A percentile compares a stretch with the other conserved stretches of the same genome.
Evolutionary conservation across 2,888 invertebrate species (phyloP).

Genomic region (Microchrysa polita): DNA sequence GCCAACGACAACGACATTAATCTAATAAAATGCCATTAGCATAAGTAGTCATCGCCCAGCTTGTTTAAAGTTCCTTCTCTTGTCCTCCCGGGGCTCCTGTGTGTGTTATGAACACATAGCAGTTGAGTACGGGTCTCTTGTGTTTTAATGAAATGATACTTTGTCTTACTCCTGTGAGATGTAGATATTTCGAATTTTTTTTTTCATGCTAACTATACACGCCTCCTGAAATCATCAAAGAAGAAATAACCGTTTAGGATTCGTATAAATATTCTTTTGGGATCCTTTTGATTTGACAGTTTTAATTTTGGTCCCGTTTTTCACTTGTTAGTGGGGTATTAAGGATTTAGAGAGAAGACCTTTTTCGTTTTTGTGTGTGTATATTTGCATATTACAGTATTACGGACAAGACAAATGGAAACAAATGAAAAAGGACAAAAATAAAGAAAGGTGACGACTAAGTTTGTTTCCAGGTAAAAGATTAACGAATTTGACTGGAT

Average conservation of each 20-base stretch:
- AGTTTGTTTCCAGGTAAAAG: no score
- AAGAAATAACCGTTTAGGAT: constrained; percentile 16
- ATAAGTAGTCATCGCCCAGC: constrained; percentile 28
- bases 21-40: constrained; percentile 40
- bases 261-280: constrained; percentile 24
- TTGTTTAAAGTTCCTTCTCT: not conserved
- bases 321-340: constrained; percentile 13
- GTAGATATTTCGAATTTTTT: not conserved
- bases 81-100: no score
- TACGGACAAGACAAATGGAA: no score
- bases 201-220: no score
- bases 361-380: not conserved
- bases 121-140: not conserved
- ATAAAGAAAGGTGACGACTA: no score
- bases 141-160: constrained; percentile 30
- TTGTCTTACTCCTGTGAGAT: no score
- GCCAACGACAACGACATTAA: constrained; percentile 37
- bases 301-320: not conserved
- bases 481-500: no score
- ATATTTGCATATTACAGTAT: not conserved
- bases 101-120: no score
- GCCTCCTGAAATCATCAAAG: not conserved
- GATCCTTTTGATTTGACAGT: not conserved
- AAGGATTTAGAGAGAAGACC: not conserved
- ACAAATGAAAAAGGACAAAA: no score